Percentiles rank a stretch among this genome's conserved stretches.
These are phyloP conservation scores for Sphaerophoria taeniata DNA, from an alignment of 2,888 invertebrate species.

Conservation along the genomic window DNA sequence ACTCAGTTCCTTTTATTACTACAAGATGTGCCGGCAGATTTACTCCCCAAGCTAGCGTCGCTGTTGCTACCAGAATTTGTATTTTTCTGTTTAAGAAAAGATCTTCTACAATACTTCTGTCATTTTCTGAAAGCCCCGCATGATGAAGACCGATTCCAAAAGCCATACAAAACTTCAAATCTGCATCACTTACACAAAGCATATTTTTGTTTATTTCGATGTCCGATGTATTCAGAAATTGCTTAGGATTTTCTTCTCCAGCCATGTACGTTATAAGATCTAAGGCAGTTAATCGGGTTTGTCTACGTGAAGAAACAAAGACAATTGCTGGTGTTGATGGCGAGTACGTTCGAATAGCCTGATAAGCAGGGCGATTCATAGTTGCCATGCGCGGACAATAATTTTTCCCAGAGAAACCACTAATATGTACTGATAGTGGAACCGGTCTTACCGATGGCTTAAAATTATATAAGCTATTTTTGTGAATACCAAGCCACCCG, in stretches of 20 bases:
- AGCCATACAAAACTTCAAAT: slow-evolving; percentile 95
- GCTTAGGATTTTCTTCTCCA: slow-evolving; percentile 95
- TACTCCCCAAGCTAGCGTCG: slow-evolving; percentile 99
- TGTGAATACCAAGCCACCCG: slow-evolving; percentile 96
- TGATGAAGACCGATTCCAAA: slow-evolving; percentile 99
- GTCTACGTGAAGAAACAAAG: slow-evolving; percentile 97
- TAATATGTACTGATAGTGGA: slow-evolving; percentile 94
- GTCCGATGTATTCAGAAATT: slow-evolving; percentile 95
- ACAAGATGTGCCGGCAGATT: slow-evolving; percentile 99
- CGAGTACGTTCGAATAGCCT: slow-evolving; percentile 96
- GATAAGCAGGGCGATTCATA: slow-evolving; percentile 99
- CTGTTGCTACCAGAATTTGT: slow-evolving; percentile 97
- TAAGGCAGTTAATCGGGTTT: slow-evolving; percentile 97
- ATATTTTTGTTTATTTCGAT: slow-evolving; percentile 92
- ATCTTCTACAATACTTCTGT: slow-evolving; percentile 95
- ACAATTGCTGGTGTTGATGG: slow-evolving; percentile 95
- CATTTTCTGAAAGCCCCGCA: slow-evolving; percentile 97
- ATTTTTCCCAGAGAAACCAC: slow-evolving; percentile 98
- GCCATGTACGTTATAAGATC: slow-evolving; percentile 96
- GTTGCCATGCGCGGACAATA: slow-evolving; percentile 99
- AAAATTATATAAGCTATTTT: slow-evolving; percentile 97
- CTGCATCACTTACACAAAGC: slow-evolving; percentile 90
- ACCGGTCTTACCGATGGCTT: slow-evolving; percentile 99
- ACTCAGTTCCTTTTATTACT: slow-evolving; percentile 99
- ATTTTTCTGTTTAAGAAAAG: slow-evolving; percentile 97